Conservation (phyloP, 2,888 invertebrate species). For the Allacma fusca region DNA sequence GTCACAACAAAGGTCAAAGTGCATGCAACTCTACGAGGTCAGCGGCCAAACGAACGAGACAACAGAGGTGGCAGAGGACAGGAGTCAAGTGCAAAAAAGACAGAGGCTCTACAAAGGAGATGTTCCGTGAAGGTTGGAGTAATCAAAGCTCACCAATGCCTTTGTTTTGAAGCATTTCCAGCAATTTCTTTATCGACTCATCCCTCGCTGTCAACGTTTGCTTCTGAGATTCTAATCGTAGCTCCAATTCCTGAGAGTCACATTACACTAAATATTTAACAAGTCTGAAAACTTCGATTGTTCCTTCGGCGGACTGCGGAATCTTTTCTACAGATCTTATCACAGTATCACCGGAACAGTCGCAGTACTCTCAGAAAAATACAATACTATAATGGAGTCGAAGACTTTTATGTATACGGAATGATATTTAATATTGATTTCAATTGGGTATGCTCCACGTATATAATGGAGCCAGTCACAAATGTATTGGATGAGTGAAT, state of each 20-base stretch:
- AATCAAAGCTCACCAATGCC: conserved; percentile 82
- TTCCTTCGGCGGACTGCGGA: background rate
- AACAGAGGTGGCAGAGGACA: background rate
- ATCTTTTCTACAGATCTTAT: too few species aligned
- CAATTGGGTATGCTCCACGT: background rate
- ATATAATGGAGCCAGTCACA: background rate
- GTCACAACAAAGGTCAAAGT: background rate
- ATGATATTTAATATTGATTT: too few species aligned
- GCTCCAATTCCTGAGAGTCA: conserved; percentile 84
- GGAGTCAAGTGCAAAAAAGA: conserved; percentile 1
- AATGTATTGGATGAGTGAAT: too few species aligned
- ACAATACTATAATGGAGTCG: too few species aligned
- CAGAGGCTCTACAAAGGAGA: background rate
- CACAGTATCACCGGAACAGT: background rate
- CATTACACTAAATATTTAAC: background rate
- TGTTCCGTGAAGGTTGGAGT: conserved; percentile 1
- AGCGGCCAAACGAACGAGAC: background rate
- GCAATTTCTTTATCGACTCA: conserved; percentile 96
- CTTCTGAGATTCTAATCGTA: conserved; percentile 97
- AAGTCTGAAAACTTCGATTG: background rate
- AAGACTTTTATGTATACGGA: background rate
- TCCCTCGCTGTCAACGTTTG: conserved; percentile 95
- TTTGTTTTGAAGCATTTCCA: conserved; percentile 98
- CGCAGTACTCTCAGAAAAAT: too few species aligned
- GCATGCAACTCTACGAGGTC: background rate